Evolutionary conservation across 2,888 invertebrate genomes (phyloP), one percentile per base, ranked within the genome.

Genomic region (Eupelmus urozonus): DNA sequence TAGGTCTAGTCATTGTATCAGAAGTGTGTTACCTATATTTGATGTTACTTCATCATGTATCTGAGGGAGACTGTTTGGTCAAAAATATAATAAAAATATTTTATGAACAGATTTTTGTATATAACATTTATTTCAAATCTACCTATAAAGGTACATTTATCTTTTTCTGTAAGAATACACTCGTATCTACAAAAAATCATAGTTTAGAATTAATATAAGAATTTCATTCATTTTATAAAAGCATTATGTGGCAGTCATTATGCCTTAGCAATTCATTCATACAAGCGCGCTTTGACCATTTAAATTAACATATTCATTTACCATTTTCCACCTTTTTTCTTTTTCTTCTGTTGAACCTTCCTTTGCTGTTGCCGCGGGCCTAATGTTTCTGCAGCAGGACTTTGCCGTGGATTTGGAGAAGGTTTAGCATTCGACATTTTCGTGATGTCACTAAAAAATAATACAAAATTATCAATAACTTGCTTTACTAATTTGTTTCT

Each of bases 281-380:
- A n/a, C n/a, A n/a, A n/a, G n/a, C n/a, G n/a, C n/a, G n/a, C n/a
- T n/a, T 40, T 40, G 16, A n/a, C 42, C 25, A 29, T 20, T 65
- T 51, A 40, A 13, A 29, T 62, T 27, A 27, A n/a, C 25, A 20
- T 62, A 29, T 55, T 76, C 1, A 63, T 82, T 89, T 87, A 91
- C 90, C 91, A 90, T 80, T 91, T 91, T 20, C 92, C 91, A 66
- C 92, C 92, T 84, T 92, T 92, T 87, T 94, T 94, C 90, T 95
- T 95, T 88, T 94, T 94, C 88, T 94, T 94, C 87, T 94, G 94
- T 78, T 94, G 94, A 71, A 94, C 94, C 85, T 94, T 94, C 51
- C 92, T 90, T 82, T 94, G 93, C 83, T 95, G 94, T 90, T 95
- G 94, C n/a, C 94, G 92, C 76, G 93, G 93, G 42, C 92, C 92